phyloP scores from a whole-genome alignment of 2,888 invertebrate species.

The Meteorus cinctellus region DNA sequence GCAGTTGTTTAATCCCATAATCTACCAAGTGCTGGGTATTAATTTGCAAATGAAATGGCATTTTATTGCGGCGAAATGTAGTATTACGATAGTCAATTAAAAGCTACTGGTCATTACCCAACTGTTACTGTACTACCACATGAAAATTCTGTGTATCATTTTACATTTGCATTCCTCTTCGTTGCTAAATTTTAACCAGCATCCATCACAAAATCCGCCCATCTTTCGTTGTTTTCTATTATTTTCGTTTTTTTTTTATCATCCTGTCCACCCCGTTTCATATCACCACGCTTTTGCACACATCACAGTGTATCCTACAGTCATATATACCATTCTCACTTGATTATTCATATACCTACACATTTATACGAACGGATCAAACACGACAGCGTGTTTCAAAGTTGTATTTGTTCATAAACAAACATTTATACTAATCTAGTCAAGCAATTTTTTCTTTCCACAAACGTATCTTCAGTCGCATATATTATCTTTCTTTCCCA shows the following conservation, averaged over 20 bases:
- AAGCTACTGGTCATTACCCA: constrained; percentile 41
- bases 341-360: constrained; percentile 49
- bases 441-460: constrained; percentile 41
- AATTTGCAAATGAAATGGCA: constrained; percentile 49
- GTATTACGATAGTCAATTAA: constrained; percentile 45
- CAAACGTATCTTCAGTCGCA: constrained; percentile 40
- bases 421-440: constrained; percentile 21
- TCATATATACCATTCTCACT: constrained; percentile 28
- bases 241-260: not conserved
- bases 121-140: constrained; percentile 43
- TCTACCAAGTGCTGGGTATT: constrained; percentile 50
- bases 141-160: constrained; percentile 15
- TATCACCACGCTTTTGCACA: constrained; percentile 43
- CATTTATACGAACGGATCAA: constrained; percentile 56
- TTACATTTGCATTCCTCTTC: not conserved
- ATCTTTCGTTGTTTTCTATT: not conserved
- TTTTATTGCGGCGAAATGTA: constrained; percentile 34
- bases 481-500: not conserved
- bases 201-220: not conserved
- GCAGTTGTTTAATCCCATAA: constrained; percentile 32
- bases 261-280: constrained; percentile 30
- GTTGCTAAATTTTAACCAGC: not conserved
- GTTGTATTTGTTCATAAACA: constrained; percentile 53
- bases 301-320: not conserved
- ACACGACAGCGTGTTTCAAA: constrained; percentile 57